Evolutionary conservation across 2,797 vertebrate species (phyloP), one percentile per base, ranked within the genome.

Genomic region (Natrix natrix): DNA sequence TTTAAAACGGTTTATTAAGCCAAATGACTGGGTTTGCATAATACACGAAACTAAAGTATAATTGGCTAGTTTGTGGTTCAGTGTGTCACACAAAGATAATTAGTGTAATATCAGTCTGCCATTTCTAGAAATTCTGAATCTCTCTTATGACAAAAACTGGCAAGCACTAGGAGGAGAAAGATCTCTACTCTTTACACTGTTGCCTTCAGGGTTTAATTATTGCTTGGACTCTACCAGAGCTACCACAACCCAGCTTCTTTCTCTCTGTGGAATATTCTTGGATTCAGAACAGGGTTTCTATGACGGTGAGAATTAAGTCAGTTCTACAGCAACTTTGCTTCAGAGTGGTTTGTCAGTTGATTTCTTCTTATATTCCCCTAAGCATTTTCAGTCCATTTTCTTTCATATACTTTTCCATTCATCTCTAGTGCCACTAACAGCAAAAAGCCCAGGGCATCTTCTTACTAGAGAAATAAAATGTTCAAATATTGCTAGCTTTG

Each of bases 271-370:
- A 83, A 87, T 63, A 16, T 63, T 91, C 60, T 61, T 63, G 28
- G 11, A 16, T 3, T 28, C 89, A 87, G 37, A 63, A 7, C 2
- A 24, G 11, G 13, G 10, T 61, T 83, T 83, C 92, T 91, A 54
- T 32, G 48, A 78, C 43, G 61, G 12, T 55, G 92, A 91, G n/a
- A 83, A 91, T 93, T 91, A 91, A 83, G 86, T 83, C 60, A 66
- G n/a, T 54, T 91, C n/a, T 83, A 43, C 24, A 63, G 86, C 90
- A 6, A 2, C 63, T 3, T 89, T 69, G 54, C 87, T 93, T 94
- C 93, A 92, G 24, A 10, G 22, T 56, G 57, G 57, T 91, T 83
- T 91, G 59, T 87, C 78, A 94, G 88, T 57, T 91, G 93, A 91
- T 93, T 91, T 91, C n/a, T 89, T 48, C 89, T 83, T 78, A 61